Percentiles rank a stretch among this genome's conserved stretches.
Evolutionary conservation across 2,888 invertebrate genomes (phyloP).

Genomic region (Limnephilus auricula): DNA sequence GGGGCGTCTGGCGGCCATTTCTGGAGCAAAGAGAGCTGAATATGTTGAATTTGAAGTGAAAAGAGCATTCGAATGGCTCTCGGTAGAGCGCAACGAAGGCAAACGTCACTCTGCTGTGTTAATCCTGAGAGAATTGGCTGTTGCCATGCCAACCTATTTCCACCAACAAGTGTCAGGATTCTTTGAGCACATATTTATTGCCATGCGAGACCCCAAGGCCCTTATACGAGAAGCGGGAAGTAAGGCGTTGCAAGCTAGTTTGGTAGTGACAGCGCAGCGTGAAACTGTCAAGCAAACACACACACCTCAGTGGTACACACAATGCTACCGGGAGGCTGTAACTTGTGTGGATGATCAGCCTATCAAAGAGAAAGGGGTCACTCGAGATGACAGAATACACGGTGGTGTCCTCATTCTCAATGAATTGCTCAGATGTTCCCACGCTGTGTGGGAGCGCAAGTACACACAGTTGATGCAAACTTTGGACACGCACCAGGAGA

Average conservation of each 20-base stretch:
- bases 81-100: conserved; percentile 93
- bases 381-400: conserved; percentile 93
- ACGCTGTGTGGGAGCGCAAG: conserved; percentile 90
- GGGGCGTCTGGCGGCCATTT: conserved; percentile 93
- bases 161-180: conserved; percentile 96
- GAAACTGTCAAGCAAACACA: conserved; percentile 96
- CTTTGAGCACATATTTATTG: conserved; percentile 95
- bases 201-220: conserved; percentile 93
- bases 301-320: conserved; percentile 94
- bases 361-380: conserved; percentile 85
- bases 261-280: conserved; percentile 96
- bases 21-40: conserved; percentile 95
- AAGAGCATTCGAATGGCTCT: conserved; percentile 96
- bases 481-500: conserved; percentile 74
- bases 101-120: conserved; percentile 95
- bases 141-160: conserved; percentile 97
- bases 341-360: conserved; percentile 79
- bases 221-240: conserved; percentile 95
- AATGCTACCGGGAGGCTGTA: conserved; percentile 92
- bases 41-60: conserved; percentile 99
- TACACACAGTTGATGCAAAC: conserved; percentile 85
- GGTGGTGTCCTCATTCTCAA: conserved; percentile 95
- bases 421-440: conserved; percentile 94
- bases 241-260: conserved; percentile 94
- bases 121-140: conserved; percentile 94